A percentile compares a stretch with the other conserved stretches of the same genome.
Evolutionary conservation across 2,113 vertebrate genomes (phyloP).

Genomic region (Sarotherodon lohbergeri): DNA sequence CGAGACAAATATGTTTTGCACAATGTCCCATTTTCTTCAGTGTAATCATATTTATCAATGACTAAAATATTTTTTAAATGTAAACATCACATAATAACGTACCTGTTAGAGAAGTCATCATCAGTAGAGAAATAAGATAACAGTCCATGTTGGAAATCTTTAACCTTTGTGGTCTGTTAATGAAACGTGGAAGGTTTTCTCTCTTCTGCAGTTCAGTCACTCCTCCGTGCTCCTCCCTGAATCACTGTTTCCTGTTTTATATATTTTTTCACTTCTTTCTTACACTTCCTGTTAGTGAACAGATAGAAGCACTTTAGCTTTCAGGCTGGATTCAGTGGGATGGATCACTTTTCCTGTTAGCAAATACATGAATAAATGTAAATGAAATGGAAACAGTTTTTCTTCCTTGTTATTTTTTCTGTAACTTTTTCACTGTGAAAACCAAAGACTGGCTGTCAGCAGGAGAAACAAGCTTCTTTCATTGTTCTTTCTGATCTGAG

Average conservation of each 20-base stretch:
- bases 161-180: fast-evolving
- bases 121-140: background rate
- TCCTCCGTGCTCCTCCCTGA: background rate
- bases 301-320: background rate
- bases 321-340: background rate
- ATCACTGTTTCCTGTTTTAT: background rate
- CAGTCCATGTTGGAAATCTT: background rate
- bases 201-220: background rate
- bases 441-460: background rate
- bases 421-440: fast-evolving
- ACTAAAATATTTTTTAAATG: background rate
- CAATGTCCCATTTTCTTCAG: background rate
- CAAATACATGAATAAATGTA: background rate
- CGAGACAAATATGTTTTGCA: background rate
- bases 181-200: background rate
- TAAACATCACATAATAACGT: background rate
- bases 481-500: background rate
- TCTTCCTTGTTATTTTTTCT: background rate
- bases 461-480: background rate
- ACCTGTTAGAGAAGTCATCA: background rate
- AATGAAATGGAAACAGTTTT: background rate
- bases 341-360: too few relatives aligned
- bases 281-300: background rate
- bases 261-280: fast-evolving
- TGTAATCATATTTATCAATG: background rate